Evolutionary conservation across 1,140 invertebrate species (phyloP).

Genomic region (Zaprionus ghesquierei): DNA sequence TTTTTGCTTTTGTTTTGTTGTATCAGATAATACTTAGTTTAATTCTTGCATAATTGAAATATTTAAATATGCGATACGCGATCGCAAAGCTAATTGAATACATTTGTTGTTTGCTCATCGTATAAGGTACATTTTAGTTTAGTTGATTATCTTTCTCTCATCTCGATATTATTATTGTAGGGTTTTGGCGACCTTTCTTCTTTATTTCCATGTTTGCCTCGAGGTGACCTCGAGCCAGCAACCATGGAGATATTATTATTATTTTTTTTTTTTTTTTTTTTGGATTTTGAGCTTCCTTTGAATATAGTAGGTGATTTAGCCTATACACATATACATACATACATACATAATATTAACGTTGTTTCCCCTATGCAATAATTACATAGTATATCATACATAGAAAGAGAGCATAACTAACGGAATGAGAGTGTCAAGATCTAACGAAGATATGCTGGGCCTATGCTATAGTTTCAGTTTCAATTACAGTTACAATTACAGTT

Average conservation of each 20-base stretch:
- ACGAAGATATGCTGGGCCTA: background rate
- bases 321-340: background rate
- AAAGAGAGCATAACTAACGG: conserved; percentile 34
- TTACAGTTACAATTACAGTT: no score
- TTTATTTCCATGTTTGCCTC: no score
- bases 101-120: conserved; percentile 51
- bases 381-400: conserved; percentile 23
- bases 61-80: conserved; percentile 33
- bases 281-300: conserved; percentile 63
- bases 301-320: conserved; percentile 5
- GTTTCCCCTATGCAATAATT: conserved; percentile 24
- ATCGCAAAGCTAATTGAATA: conserved; percentile 74
- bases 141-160: conserved; percentile 38
- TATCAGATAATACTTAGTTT: conserved; percentile 34
- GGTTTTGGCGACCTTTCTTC: no score
- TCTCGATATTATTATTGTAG: no score
- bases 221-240: no score
- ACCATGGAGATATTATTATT: no score
- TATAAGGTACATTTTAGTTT: conserved; percentile 69
- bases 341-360: background rate
- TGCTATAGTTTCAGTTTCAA: background rate
- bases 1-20: no score
- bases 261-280: conserved; percentile 42
- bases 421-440: conserved; percentile 48
- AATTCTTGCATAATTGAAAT: conserved; percentile 9